phyloP scores from a whole-genome alignment of 2,888 invertebrate genomes.

The Trypoxylon attenuatum region DNA sequence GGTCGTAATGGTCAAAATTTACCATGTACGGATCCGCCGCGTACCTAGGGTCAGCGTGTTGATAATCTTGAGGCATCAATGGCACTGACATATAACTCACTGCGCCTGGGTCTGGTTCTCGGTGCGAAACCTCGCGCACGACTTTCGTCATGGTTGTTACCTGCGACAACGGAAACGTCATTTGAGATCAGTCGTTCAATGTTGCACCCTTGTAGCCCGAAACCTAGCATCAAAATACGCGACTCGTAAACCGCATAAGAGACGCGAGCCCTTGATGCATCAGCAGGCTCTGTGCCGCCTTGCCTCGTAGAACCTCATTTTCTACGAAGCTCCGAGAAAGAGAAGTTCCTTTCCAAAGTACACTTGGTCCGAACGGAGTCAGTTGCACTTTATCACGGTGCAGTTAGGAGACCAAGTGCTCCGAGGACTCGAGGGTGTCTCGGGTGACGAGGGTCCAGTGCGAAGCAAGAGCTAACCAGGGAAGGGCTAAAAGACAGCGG shows the following conservation, averaged over 20 bases:
- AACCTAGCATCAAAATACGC: no score
- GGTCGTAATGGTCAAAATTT: conserved; percentile 75
- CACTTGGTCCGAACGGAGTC: background rate
- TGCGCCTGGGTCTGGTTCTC: conserved; percentile 77
- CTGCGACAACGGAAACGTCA: no score
- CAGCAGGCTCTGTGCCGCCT: no score
- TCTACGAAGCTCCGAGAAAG: no score
- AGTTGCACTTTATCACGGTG: background rate
- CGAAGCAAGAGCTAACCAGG: background rate
- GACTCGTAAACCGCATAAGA: no score
- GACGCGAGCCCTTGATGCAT: no score
- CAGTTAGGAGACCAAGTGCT: background rate
- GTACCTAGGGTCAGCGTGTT: conserved; percentile 70
- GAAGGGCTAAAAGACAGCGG: background rate
- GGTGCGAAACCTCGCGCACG: conserved; percentile 79
- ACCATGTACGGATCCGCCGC: conserved; percentile 73
- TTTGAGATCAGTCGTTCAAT: no score
- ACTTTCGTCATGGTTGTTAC: conserved; percentile 84
- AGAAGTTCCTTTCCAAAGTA: no score
- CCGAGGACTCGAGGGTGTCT: background rate
- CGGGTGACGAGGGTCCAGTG: background rate
- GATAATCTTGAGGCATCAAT: conserved; percentile 72
- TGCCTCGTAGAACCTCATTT: no score
- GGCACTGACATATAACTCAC: conserved; percentile 73
- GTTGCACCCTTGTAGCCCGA: no score